These are phyloP conservation scores for Keiferia lycopersicella DNA, from an alignment of 2,888 invertebrate species.

Conservation along the genomic window DNA sequence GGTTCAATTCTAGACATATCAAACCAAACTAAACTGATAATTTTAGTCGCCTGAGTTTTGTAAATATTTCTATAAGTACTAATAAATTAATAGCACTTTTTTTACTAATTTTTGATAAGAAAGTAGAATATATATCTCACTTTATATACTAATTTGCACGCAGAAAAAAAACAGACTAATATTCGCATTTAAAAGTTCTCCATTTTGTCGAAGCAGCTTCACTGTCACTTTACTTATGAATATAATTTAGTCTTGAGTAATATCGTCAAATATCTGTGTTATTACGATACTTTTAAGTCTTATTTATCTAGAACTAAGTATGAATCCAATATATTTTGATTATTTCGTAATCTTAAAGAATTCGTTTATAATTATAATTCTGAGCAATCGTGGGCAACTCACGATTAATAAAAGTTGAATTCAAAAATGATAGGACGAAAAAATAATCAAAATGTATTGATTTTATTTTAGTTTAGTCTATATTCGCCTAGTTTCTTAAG, in stretches of 20 bases:
- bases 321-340: background rate
- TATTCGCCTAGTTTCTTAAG: conserved; percentile 36
- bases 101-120: background rate
- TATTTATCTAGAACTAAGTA: conserved; percentile 45
- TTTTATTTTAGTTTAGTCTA: conserved; percentile 25
- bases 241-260: conserved; percentile 45
- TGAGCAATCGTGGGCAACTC: no score
- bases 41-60: conserved; percentile 29
- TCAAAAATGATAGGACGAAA: background rate
- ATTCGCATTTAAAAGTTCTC: background rate
- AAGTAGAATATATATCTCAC: background rate
- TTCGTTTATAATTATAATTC: no score
- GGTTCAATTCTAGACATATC: conserved; percentile 43
- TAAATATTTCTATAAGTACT: conserved; percentile 34
- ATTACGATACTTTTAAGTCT: conserved; percentile 54
- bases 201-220: background rate
- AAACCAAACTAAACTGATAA: conserved; percentile 54
- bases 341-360: background rate
- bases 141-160: conserved; percentile 1
- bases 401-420: no score
- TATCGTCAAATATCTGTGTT: conserved; percentile 76
- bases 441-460: background rate
- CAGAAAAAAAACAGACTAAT: background rate
- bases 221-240: conserved; percentile 37
- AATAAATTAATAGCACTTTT: background rate